Evolutionary conservation across 2,888 invertebrate genomes (phyloP).

Genomic region (Thymelicus lineola): DNA sequence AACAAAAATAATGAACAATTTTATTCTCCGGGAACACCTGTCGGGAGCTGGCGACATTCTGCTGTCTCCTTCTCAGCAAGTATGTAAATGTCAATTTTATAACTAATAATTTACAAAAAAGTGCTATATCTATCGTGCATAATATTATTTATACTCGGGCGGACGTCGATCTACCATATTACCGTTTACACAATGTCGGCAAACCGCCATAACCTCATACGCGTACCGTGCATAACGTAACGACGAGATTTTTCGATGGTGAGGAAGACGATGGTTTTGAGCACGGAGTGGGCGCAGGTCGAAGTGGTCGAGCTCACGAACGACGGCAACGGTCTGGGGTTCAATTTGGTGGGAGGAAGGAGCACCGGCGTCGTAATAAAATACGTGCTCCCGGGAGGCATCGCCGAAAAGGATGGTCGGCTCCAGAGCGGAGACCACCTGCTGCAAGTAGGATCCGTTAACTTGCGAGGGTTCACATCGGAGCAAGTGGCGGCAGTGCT

Average conservation of each 20-base stretch:
- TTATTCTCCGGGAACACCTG: slow-evolving; percentile 67
- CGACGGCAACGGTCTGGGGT: slow-evolving; percentile 98
- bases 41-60: slow-evolving; percentile 78
- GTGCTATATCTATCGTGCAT: slow-evolving; percentile 54
- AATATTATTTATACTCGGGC: slow-evolving; percentile 50
- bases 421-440: slow-evolving; percentile 99
- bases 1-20: slow-evolving; percentile 38
- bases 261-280: slow-evolving; percentile 90
- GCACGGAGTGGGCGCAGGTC: slow-evolving; percentile 99
- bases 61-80: slow-evolving; percentile 82
- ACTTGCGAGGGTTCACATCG: slow-evolving; percentile 97
- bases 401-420: slow-evolving; percentile 97
- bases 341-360: slow-evolving; percentile 98
- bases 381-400: slow-evolving; percentile 98
- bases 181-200: slow-evolving; percentile 56
- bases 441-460: slow-evolving; percentile 97
- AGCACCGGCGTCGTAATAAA: slow-evolving; percentile 99
- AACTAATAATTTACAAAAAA: slow-evolving; percentile 60
- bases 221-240: slow-evolving; percentile 71
- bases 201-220: slow-evolving; percentile 70
- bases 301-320: slow-evolving; percentile 99
- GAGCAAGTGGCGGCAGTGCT: slow-evolving; percentile 92
- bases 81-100: slow-evolving; percentile 85
- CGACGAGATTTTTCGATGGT: slow-evolving; percentile 78
- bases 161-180: slow-evolving; percentile 47